phyloP scores from a whole-genome alignment of 2,888 invertebrate species.

The Arrhopalites spinosus region DNA sequence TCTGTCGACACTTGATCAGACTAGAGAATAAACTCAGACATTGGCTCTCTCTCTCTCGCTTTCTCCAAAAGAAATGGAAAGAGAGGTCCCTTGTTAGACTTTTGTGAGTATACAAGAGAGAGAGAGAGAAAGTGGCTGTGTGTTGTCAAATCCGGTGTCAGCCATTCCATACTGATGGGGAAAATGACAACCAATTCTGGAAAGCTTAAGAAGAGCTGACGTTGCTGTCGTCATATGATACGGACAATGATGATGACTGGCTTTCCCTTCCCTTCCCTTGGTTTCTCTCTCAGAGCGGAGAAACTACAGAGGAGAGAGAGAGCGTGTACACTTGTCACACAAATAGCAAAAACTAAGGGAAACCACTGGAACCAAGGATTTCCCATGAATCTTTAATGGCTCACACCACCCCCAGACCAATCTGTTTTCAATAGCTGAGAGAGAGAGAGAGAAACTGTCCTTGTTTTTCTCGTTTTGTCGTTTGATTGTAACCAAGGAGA shows the following conservation, averaged over 20 bases:
- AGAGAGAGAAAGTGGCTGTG: neutral
- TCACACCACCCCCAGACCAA: neutral
- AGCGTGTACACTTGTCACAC: neutral
- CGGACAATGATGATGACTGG: neutral
- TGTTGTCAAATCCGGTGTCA: constrained; percentile 1
- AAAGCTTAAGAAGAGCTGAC: neutral
- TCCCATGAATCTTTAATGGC: constrained; percentile 11
- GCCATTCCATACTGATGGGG: neutral
- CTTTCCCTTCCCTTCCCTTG: neutral
- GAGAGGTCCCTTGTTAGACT: too few species aligned
- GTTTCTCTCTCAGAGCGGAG: neutral
- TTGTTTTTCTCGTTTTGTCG: too few species aligned
- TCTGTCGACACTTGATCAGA: neutral
- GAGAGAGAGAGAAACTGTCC: neutral
- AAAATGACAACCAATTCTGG: neutral
- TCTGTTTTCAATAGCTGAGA: neutral
- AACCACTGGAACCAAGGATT: neutral
- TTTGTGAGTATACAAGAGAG: neutral
- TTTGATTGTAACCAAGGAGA: too few species aligned
- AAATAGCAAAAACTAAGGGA: neutral
- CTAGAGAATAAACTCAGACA: neutral
- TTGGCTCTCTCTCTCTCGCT: neutral
- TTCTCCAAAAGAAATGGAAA: neutral
- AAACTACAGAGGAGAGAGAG: neutral
- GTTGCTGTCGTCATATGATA: neutral